A percentile compares a stretch with the other conserved stretches of the same genome.
phyloP scores from a whole-genome alignment of 2,113 vertebrate species.

The Esox niger region DNA sequence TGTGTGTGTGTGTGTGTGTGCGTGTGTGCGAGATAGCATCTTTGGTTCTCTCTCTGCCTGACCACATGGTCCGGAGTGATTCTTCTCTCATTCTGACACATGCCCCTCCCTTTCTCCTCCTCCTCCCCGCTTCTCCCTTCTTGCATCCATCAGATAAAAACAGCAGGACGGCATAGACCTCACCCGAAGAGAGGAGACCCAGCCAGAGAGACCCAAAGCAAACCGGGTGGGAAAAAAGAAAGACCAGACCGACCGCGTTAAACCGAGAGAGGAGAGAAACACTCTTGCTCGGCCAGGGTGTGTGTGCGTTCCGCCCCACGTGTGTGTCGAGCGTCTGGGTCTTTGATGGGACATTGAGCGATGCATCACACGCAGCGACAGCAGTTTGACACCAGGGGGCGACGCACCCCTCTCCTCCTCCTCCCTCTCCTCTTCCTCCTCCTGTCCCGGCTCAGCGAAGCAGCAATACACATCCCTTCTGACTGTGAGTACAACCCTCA shows the following conservation, averaged over 20 bases:
- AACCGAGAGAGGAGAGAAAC: slow-evolving; percentile 5
- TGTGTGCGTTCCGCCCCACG: slow-evolving; percentile 38
- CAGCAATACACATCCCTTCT: slow-evolving; percentile 71
- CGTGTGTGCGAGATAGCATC: slow-evolving; percentile 26
- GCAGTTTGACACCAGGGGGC: slow-evolving; percentile 75
- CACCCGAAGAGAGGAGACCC: slow-evolving; percentile 29
- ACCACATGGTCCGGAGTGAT: slow-evolving; percentile 60
- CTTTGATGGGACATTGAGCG: slow-evolving; percentile 75
- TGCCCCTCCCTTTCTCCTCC: slow-evolving; percentile 46
- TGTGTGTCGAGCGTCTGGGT: slow-evolving; percentile 66
- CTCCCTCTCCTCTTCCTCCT: slow-evolving; percentile 55
- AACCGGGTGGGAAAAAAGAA: neutral
- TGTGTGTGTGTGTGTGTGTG: neutral
- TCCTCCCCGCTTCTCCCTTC: slow-evolving; percentile 19
- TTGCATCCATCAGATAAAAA: slow-evolving; percentile 43
- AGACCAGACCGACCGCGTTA: neutral
- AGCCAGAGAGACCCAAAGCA: neutral
- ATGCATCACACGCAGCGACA: slow-evolving; percentile 73
- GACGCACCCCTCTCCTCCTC: slow-evolving; percentile 51
- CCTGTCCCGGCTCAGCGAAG: slow-evolving; percentile 50
- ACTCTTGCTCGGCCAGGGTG: slow-evolving; percentile 35
- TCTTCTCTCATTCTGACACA: slow-evolving; percentile 65
- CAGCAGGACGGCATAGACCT: slow-evolving; percentile 66
- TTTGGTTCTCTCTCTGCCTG: slow-evolving; percentile 26
- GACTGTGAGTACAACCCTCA: slow-evolving; percentile 72